Evolutionary conservation across 2,888 invertebrate species (phyloP).

Genomic region (Zaprionus obscuricornis): DNA sequence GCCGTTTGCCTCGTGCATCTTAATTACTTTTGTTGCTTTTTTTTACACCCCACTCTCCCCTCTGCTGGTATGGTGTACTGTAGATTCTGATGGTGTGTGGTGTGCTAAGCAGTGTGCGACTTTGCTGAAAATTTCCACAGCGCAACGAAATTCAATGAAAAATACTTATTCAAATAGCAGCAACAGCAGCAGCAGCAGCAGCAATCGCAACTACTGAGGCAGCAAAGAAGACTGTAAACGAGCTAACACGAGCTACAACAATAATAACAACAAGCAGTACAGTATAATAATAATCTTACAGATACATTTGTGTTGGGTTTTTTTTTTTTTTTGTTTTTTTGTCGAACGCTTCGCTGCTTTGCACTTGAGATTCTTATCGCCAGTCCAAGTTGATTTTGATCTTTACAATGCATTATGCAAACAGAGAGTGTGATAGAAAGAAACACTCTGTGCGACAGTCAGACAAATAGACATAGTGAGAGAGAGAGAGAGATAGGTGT

Average conservation of each 20-base stretch:
- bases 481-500: neutral
- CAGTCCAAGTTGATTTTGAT: constrained; percentile 71
- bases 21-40: constrained; percentile 62
- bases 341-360: constrained; percentile 78
- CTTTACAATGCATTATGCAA: constrained; percentile 73
- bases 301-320: constrained; percentile 52
- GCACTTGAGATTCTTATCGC: constrained; percentile 77
- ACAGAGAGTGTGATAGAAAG: constrained; percentile 28
- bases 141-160: constrained; percentile 78
- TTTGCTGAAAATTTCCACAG: constrained; percentile 70
- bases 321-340: constrained; percentile 39
- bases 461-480: no score
- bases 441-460: neutral
- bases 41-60: constrained; percentile 2
- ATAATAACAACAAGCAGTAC: constrained; percentile 15
- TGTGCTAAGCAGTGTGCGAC: constrained; percentile 19
- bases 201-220: constrained; percentile 66
- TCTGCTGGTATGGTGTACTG: no score
- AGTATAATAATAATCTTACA: constrained; percentile 45
- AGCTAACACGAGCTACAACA: constrained; percentile 49
- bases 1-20: constrained; percentile 77
- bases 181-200: constrained; percentile 28
- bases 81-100: no score
- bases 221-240: constrained; percentile 65
- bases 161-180: constrained; percentile 67